Conservation (phyloP, 2,797 vertebrate species). For the Xenops minutus region DNA sequence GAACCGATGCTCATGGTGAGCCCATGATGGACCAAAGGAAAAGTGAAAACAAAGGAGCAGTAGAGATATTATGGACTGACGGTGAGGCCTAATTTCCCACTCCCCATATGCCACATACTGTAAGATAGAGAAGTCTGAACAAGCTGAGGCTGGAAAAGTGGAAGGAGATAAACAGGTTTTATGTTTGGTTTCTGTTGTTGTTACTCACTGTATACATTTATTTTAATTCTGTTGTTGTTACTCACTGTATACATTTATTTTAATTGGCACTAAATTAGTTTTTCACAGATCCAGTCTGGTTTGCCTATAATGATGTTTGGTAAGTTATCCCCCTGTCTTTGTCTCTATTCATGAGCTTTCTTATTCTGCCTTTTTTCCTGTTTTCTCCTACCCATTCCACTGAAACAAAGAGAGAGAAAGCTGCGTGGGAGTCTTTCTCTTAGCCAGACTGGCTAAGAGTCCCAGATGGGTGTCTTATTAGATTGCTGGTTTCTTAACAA, state of each 20-base stretch:
- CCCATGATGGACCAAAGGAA: not conserved
- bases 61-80: not conserved
- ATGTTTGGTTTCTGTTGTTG: not conserved
- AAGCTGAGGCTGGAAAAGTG: not conserved
- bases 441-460: not conserved
- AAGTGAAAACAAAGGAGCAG: not conserved
- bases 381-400: not conserved
- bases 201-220: not conserved
- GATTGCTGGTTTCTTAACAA: not conserved
- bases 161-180: not conserved
- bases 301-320: not conserved
- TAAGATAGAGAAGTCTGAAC: not conserved
- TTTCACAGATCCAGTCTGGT: not conserved
- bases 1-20: not conserved
- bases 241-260: not conserved
- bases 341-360: not conserved
- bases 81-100: not conserved
- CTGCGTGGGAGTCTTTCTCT: not conserved
- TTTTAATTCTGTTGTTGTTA: not conserved
- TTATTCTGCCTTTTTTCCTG: not conserved
- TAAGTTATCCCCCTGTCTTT: not conserved
- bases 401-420: fast-evolving
- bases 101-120: fast-evolving
- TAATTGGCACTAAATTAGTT: not conserved
- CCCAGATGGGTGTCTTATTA: not conserved